phyloP scores from a whole-genome alignment of 2,113 vertebrate genomes.

The Haplochromis burtoni region DNA sequence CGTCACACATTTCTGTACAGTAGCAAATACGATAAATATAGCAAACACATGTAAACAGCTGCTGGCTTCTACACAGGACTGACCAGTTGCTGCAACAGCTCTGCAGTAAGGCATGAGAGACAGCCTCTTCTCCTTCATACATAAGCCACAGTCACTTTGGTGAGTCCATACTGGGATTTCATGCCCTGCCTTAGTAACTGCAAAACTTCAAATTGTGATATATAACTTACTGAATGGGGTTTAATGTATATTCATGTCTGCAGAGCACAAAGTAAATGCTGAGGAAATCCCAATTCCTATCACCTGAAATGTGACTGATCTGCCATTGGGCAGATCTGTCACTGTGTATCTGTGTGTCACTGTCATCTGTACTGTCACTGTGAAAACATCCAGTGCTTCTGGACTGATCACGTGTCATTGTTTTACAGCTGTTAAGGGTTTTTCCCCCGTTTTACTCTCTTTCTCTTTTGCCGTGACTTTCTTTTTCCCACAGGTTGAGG shows the following conservation, averaged over 20 bases:
- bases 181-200: background rate
- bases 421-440: background rate
- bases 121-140: background rate
- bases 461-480: background rate
- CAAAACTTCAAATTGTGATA: background rate
- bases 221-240: background rate
- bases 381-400: background rate
- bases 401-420: background rate
- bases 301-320: background rate
- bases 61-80: background rate
- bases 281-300: background rate
- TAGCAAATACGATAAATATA: constrained; percentile 58
- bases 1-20: constrained; percentile 29
- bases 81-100: background rate
- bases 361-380: background rate
- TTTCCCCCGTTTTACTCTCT: background rate
- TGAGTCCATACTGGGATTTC: background rate
- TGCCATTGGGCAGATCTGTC: background rate
- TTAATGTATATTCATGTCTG: background rate
- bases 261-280: background rate
- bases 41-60: constrained; percentile 20
- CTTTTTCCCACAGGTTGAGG: background rate
- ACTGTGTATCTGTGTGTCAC: background rate
- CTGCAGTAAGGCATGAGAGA: background rate
- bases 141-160: background rate